Base-by-base conservation (phyloP, 2,113 vertebrate species). In the Myotis yumanensis region DNA sequence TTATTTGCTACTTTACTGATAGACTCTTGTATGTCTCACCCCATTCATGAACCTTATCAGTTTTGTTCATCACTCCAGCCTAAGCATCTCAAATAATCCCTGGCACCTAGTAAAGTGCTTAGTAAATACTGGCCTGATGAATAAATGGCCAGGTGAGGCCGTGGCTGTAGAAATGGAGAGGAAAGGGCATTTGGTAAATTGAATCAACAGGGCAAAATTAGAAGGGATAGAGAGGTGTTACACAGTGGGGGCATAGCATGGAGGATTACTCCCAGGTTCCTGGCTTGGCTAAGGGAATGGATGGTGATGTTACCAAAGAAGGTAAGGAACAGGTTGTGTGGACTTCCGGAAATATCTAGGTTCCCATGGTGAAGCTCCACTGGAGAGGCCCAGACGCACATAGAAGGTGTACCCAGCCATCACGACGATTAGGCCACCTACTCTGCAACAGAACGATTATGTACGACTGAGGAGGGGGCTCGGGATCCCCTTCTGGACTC, bases 111-210 rank as follows among this genome's bases (percentile, higher is more conserved):
- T 73, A 87, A 83, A 83, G 71, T 95, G 57, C 30, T 93, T 79
- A 90, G 77, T 90, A 92, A 95, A 91, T 30, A 93, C 1, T 90
- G 51, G 75, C 43, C 48, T 80, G 89, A 66, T 79, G 89, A 92
- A 83, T 93, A 86, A 91, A 94, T 68, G 69, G 71, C 66, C 66
- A 76, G 43, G 64, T 30, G 75, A 89, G 37, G 85, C 59, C 59
- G 40, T 32, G 35, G 23, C 30, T 46, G 48, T 71, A 37, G 69
- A 90, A 66, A n/a, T 15, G n/a, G 43, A 72, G 37, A 91, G 48
- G 14, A 86, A 84, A 91, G 4, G 18, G 18, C 17, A 51, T 46
- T 86, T 73, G 75, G 64, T 40, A 76, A 92, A 86, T 66, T 54
- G 14, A 73, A 72, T 14, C 66, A 40, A 66, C 52, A 73, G 5